Evolutionary conservation across 2,797 vertebrate species (phyloP).

Genomic region (Parauchenoglanis ngamensis): DNA sequence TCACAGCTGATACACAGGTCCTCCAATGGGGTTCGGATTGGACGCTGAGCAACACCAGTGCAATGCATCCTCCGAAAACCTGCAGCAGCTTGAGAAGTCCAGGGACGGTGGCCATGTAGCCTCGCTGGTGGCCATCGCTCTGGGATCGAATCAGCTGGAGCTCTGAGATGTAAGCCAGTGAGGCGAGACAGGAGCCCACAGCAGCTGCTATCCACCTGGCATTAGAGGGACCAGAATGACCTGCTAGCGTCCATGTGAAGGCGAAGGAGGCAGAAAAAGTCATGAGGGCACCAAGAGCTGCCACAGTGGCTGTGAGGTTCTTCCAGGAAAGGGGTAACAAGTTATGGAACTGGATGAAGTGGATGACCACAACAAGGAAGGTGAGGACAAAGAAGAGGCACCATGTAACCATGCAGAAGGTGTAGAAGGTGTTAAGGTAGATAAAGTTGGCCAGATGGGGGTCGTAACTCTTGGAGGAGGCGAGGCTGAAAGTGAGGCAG

Average conservation of each 20-base stretch:
- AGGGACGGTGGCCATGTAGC: slow-evolving; percentile 75
- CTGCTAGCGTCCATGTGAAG: slow-evolving; percentile 64
- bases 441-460: fast-evolving
- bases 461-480: slow-evolving; percentile 47
- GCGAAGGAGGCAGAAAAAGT: slow-evolving; percentile 63
- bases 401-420: slow-evolving; percentile 76
- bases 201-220: slow-evolving; percentile 48
- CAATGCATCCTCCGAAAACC: slow-evolving; percentile 69
- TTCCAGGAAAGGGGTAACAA: slow-evolving; percentile 79
- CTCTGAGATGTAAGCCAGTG: slow-evolving; percentile 69
- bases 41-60: slow-evolving; percentile 58
- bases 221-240: fast-evolving
- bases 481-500: slow-evolving; percentile 74
- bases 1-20: slow-evolving; percentile 47
- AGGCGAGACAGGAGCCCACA: slow-evolving; percentile 65
- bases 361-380: slow-evolving; percentile 72
- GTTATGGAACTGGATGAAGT: slow-evolving; percentile 77
- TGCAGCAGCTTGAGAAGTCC: slow-evolving; percentile 77
- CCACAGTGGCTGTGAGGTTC: slow-evolving; percentile 72
- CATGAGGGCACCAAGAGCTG: slow-evolving; percentile 68
- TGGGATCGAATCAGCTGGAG: slow-evolving; percentile 63
- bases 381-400: slow-evolving; percentile 76
- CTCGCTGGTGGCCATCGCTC: slow-evolving; percentile 64
- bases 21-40: not conserved
- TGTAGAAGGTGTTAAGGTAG: slow-evolving; percentile 34